Percentiles rank a stretch among this genome's conserved stretches.
Conservation (phyloP, 1,140 invertebrate species). For the Antheraea pernyi region DNA sequence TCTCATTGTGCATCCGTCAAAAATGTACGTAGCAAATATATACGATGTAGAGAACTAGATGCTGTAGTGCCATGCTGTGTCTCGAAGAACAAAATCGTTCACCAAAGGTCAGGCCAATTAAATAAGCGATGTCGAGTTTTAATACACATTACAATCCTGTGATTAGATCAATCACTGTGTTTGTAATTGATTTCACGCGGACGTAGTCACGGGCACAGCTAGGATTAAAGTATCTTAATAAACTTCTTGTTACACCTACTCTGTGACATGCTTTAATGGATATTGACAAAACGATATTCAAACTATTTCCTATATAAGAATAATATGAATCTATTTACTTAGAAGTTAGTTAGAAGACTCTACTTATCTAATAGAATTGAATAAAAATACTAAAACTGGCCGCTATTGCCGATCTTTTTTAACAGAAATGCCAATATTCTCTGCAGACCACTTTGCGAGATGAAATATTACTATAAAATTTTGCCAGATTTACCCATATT, state of each 20-base stretch:
- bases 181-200: too few species aligned
- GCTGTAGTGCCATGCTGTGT: too few species aligned
- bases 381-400: conserved; percentile 46
- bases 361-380: conserved; percentile 23
- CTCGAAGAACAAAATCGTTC: too few species aligned
- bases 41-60: too few species aligned
- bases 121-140: too few species aligned
- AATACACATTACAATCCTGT: too few species aligned
- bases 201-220: too few species aligned
- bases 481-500: conserved; percentile 72
- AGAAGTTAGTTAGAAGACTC: background rate
- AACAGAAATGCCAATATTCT: conserved; percentile 41
- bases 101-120: too few species aligned
- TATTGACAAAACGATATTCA: background rate
- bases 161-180: too few species aligned
- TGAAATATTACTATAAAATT: conserved; percentile 47
- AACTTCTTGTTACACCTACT: background rate
- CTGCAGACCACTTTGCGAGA: conserved; percentile 39
- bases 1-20: too few species aligned
- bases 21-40: too few species aligned
- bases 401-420: conserved; percentile 58
- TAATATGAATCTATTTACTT: background rate
- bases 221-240: background rate
- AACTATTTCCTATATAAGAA: background rate
- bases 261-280: background rate